These are phyloP conservation scores for Hippoglossus stenolepis DNA, from an alignment of 2,113 vertebrate genomes.

Conservation along the genomic window DNA sequence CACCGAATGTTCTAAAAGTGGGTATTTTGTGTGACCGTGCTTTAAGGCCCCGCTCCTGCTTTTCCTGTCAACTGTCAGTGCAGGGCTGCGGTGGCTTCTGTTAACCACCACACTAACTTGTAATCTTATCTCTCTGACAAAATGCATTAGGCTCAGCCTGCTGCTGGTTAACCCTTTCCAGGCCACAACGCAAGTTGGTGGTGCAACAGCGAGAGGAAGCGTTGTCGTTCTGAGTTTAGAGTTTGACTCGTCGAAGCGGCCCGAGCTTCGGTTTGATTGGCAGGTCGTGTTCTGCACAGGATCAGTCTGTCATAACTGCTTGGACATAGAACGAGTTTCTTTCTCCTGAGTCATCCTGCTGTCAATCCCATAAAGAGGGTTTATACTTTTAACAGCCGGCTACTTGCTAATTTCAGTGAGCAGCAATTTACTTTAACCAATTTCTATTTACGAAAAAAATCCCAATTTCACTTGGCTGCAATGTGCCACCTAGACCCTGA, in stretches of 20 bases:
- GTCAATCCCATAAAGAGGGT: slow-evolving; percentile 22
- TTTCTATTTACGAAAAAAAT: background rate
- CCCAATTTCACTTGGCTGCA: slow-evolving; percentile 63
- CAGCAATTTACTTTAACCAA: background rate
- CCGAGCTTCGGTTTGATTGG: slow-evolving; percentile 35
- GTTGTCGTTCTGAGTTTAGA: slow-evolving; percentile 38
- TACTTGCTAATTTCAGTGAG: slow-evolving; percentile 10
- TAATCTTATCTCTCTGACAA: slow-evolving; percentile 76
- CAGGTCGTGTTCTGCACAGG: slow-evolving; percentile 27
- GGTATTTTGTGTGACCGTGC: background rate
- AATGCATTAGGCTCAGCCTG: slow-evolving; percentile 61
- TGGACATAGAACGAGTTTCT: slow-evolving; percentile 22
- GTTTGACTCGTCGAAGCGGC: background rate
- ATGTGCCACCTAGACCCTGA: slow-evolving; percentile 60
- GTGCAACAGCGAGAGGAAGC: slow-evolving; percentile 24
- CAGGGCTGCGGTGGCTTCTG: slow-evolving; percentile 64
- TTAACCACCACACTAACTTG: slow-evolving; percentile 66
- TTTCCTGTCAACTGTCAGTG: slow-evolving; percentile 72
- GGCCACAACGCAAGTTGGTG: background rate
- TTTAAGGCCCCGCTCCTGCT: slow-evolving; percentile 1
- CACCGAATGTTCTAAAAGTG: background rate
- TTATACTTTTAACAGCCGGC: slow-evolving; percentile 18
- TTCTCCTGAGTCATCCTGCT: slow-evolving; percentile 9
- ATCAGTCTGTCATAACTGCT: slow-evolving; percentile 39
- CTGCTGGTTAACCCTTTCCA: slow-evolving; percentile 47